These are phyloP conservation scores for Ammodytes dubius DNA, from an alignment of 2,113 vertebrate genomes.

Conservation along the genomic window DNA sequence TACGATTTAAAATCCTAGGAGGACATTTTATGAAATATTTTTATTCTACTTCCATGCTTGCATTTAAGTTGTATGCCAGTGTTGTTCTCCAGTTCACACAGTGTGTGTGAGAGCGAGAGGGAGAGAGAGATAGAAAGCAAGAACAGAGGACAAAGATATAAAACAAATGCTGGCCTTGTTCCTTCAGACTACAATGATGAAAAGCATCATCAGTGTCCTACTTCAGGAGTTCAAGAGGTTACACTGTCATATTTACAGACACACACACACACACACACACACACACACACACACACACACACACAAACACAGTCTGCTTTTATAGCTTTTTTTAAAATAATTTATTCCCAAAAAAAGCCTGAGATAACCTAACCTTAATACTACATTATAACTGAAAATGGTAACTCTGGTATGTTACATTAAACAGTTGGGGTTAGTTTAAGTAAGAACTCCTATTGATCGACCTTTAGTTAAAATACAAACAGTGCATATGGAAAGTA, in stretches of 20 bases:
- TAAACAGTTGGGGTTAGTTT: background rate
- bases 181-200: slow-evolving; percentile 50
- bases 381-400: background rate
- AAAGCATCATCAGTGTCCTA: slow-evolving; percentile 40
- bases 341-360: slow-evolving; percentile 13
- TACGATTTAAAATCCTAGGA: too few relatives aligned
- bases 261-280: slow-evolving; percentile 19
- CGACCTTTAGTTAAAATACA: too few relatives aligned
- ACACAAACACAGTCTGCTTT: background rate
- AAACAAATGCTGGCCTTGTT: slow-evolving; percentile 48
- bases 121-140: background rate
- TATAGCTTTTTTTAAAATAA: background rate
- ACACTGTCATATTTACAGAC: background rate
- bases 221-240: slow-evolving; percentile 46
- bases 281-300: background rate
- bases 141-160: slow-evolving; percentile 13
- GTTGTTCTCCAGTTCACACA: too few relatives aligned
- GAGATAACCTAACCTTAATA: background rate
- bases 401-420: background rate
- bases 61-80: too few relatives aligned
- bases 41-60: too few relatives aligned
- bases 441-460: too few relatives aligned
- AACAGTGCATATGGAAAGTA: too few relatives aligned
- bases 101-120: too few relatives aligned
- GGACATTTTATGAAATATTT: too few relatives aligned